Evolutionary conservation across 2,888 invertebrate genomes (phyloP).

Genomic region (Scaeva pyrastri): DNA sequence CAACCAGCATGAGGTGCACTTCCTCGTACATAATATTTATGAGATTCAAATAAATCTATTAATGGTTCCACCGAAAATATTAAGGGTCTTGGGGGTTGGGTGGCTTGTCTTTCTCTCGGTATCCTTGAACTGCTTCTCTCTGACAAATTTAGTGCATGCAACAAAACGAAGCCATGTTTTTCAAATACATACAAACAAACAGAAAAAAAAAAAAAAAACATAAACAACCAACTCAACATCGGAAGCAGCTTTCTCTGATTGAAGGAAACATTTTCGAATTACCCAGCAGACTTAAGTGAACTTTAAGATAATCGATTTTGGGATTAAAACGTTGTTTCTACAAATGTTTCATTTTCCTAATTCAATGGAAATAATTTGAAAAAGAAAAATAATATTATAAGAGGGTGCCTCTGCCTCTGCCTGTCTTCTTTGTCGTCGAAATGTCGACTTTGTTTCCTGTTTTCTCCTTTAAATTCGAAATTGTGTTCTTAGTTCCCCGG

Average conservation of each 20-base stretch:
- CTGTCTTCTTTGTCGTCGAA: slow-evolving; percentile 22
- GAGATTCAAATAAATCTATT: slow-evolving; percentile 4
- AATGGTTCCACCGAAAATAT: slow-evolving; percentile 28
- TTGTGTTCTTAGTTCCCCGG: slow-evolving; percentile 37
- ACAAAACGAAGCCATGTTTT: background rate
- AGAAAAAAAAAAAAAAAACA: background rate
- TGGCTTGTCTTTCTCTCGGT: background rate
- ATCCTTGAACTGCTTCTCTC: background rate
- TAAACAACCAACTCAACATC: background rate
- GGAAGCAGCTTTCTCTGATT: background rate
- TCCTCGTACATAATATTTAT: background rate
- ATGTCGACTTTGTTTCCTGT: slow-evolving; percentile 61
- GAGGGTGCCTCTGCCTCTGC: slow-evolving; percentile 5
- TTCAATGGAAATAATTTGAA: slow-evolving; percentile 40
- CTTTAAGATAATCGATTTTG: slow-evolving; percentile 55
- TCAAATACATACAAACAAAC: background rate
- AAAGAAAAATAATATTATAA: slow-evolving; percentile 14
- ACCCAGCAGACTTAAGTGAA: slow-evolving; percentile 44
- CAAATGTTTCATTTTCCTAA: slow-evolving; percentile 45
- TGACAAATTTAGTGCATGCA: background rate
- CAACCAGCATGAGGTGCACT: too few species aligned
- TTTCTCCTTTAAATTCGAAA: slow-evolving; percentile 59
- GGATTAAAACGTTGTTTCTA: slow-evolving; percentile 44
- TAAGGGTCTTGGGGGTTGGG: background rate
- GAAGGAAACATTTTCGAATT: slow-evolving; percentile 33